Conservation (phyloP, 1,140 invertebrate genomes). For the Leptinotarsa defecta region DNA sequence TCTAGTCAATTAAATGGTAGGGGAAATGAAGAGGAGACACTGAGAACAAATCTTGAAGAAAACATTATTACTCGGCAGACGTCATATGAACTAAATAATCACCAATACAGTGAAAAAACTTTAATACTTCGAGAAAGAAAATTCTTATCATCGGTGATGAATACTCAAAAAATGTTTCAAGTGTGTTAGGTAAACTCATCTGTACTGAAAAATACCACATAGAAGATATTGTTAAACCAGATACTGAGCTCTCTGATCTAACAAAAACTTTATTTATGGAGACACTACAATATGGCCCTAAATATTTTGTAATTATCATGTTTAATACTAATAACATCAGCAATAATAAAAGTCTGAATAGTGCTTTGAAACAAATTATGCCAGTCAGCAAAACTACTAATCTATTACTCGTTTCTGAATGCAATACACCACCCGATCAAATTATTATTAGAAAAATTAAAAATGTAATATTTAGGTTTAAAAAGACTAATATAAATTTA, state of each 20-base stretch:
- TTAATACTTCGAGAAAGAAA: no score
- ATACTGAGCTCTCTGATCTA: not conserved
- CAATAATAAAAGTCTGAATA: not conserved
- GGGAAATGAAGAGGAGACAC: no score
- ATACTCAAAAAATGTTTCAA: no score
- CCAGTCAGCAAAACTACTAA: not conserved
- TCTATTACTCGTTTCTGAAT: not conserved
- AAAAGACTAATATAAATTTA: not conserved
- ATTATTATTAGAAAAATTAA: no score
- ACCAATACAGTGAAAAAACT: no score
- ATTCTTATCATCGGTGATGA: no score
- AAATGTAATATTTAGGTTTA: not conserved
- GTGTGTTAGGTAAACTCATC: no score
- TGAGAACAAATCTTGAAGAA: no score
- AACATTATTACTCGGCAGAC: no score
- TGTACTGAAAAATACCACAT: not conserved
- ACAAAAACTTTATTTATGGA: not conserved
- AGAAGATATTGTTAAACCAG: not conserved
- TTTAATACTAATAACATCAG: constrained; percentile 7
- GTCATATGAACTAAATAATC: no score
- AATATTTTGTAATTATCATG: not conserved
- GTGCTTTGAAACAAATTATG: constrained; percentile 4
- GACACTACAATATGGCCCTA: not conserved
- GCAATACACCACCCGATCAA: not conserved
- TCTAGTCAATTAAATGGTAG: no score